Percentiles rank a stretch among this genome's conserved stretches.
Evolutionary conservation across 2,797 vertebrate species (phyloP).

Genomic region (Pelodytes ibericus): DNA sequence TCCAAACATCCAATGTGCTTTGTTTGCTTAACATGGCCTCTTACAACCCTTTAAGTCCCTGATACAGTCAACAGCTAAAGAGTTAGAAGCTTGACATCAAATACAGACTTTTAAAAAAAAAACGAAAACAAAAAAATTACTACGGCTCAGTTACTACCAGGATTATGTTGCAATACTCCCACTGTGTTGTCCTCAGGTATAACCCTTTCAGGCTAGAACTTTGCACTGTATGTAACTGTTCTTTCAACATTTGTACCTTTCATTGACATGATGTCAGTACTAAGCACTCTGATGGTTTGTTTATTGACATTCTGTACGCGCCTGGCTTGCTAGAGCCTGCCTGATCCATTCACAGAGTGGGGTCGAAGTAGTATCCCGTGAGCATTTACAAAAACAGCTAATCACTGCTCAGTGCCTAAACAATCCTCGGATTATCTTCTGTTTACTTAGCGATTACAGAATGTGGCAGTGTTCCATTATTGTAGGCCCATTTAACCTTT

Average conservation of each 20-base stretch:
- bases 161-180: too few species aligned
- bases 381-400: conserved; percentile 34
- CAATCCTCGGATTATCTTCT: conserved; percentile 39
- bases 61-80: too few species aligned
- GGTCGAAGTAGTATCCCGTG: conserved; percentile 11
- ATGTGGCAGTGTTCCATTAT: conserved; percentile 31
- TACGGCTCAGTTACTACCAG: neutral
- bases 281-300: neutral
- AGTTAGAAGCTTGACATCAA: too few species aligned
- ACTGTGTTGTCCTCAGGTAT: neutral
- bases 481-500: conserved; percentile 9
- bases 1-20: too few species aligned
- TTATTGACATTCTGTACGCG: conserved; percentile 18
- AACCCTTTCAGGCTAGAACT: neutral
- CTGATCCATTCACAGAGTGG: neutral
- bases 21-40: too few species aligned
- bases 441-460: conserved; percentile 44
- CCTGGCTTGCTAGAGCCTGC: conserved; percentile 30
- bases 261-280: neutral
- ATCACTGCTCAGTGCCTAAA: conserved; percentile 7
- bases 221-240: neutral
- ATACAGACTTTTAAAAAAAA: too few species aligned
- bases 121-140: too few species aligned
- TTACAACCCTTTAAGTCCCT: too few species aligned
- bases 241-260: neutral